These are phyloP conservation scores for Drosophila mayaguana DNA, from an alignment of 2,888 invertebrate genomes.

Conservation along the genomic window DNA sequence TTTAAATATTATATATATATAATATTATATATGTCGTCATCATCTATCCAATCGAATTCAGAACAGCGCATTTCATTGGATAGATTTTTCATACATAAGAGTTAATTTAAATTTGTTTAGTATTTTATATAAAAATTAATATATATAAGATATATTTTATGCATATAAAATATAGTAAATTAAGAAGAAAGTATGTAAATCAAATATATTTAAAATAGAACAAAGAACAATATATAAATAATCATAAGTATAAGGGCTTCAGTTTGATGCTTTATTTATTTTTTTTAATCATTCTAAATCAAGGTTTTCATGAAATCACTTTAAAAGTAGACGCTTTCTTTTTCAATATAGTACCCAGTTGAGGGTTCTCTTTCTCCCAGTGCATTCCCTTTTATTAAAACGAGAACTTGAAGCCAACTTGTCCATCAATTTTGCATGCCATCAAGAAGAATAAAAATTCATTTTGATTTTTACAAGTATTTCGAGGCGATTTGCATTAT, in stretches of 20 bases:
- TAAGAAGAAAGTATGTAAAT: too few species aligned
- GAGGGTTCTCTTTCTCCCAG: neutral
- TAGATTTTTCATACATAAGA: too few species aligned
- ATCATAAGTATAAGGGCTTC: neutral
- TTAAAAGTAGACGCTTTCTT: neutral
- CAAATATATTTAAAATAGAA: too few species aligned
- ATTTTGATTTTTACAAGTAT: constrained; percentile 46
- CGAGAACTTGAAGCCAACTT: neutral
- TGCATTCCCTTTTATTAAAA: neutral
- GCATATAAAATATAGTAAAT: too few species aligned
- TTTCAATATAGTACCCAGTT: neutral
- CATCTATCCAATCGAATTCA: too few species aligned
- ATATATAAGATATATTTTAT: too few species aligned
- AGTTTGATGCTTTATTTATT: neutral
- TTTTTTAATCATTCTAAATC: neutral
- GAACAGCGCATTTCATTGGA: too few species aligned
- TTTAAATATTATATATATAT: too few species aligned
- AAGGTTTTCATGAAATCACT: accelerated
- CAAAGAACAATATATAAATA: too few species aligned
- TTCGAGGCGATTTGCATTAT: constrained; percentile 51
- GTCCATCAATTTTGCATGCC: constrained; percentile 32
- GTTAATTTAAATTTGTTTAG: too few species aligned
- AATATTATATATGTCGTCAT: too few species aligned
- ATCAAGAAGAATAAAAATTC: constrained; percentile 62
- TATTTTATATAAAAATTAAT: too few species aligned